Conservation (phyloP, 2,797 vertebrate species). For the Lepus oiostolus region DNA sequence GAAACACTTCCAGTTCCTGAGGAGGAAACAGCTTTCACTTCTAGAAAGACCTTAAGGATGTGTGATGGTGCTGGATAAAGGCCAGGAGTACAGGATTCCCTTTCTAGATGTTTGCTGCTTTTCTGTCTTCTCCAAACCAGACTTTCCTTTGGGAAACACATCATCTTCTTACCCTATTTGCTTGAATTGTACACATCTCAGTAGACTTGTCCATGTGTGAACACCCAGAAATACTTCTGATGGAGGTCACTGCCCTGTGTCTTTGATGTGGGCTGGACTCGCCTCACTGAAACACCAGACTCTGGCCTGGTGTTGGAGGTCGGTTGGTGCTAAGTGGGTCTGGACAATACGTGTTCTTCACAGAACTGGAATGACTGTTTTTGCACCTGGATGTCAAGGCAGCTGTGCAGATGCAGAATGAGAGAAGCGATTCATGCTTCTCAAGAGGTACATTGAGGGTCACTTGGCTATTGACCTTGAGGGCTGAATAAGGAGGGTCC, state of each 20-base stretch:
- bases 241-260: not conserved
- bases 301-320: not conserved
- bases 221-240: constrained; percentile 34
- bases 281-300: not conserved
- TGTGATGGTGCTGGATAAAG: constrained; percentile 31
- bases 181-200: not conserved
- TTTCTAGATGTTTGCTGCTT: constrained; percentile 62
- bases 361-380: not conserved
- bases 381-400: not conserved
- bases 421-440: not conserved
- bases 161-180: not conserved
- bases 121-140: not conserved
- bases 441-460: not conserved
- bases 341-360: not conserved
- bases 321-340: not conserved
- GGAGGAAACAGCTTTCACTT: constrained; percentile 1
- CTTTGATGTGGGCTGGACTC: not conserved
- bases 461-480: not conserved
- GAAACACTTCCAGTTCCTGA: constrained; percentile 57
- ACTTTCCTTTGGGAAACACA: constrained; percentile 43
- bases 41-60: not conserved
- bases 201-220: not conserved
- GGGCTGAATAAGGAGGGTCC: not conserved
- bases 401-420: not conserved
- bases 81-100: constrained; percentile 62